Conservation (phyloP, 2,888 invertebrate genomes). For the Macrosoma leucophasiata region DNA sequence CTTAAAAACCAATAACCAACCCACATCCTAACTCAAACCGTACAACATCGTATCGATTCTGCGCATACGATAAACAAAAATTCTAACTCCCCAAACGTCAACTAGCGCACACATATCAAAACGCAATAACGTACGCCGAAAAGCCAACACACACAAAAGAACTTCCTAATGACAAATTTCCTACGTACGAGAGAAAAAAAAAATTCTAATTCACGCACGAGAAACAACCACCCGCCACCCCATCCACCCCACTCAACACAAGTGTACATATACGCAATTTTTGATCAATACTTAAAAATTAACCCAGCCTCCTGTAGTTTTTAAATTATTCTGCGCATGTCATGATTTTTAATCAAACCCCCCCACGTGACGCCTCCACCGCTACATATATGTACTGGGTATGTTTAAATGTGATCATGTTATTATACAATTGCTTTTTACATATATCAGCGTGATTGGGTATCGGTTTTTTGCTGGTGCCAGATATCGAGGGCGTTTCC, state of each 20-base stretch:
- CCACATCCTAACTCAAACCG: too few species aligned
- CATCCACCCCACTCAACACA: conserved; percentile 23
- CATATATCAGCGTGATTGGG: conserved; percentile 25
- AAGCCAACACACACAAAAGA: conserved; percentile 31
- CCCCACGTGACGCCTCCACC: conserved; percentile 58
- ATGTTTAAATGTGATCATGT: conserved; percentile 42
- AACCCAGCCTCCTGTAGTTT: conserved; percentile 73
- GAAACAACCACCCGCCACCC: conserved; percentile 27
- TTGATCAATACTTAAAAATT: conserved; percentile 77
- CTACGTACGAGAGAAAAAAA: too few species aligned
- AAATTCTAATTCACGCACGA: conserved; percentile 66
- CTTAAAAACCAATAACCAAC: too few species aligned
- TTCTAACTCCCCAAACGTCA: too few species aligned
- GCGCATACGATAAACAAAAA: too few species aligned
- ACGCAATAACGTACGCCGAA: conserved; percentile 3
- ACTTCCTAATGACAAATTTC: conserved; percentile 65
- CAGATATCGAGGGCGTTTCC: too few species aligned
- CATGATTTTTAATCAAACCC: conserved; percentile 74
- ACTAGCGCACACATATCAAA: too few species aligned
- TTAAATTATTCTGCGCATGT: conserved; percentile 75
- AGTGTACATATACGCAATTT: conserved; percentile 65
- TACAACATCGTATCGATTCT: too few species aligned
- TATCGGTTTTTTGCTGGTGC: conserved; percentile 26
- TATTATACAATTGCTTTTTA: conserved; percentile 35
- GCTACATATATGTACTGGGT: conserved; percentile 34